phyloP scores from a whole-genome alignment of 1,140 invertebrate species.

The Drosophila orena region DNA sequence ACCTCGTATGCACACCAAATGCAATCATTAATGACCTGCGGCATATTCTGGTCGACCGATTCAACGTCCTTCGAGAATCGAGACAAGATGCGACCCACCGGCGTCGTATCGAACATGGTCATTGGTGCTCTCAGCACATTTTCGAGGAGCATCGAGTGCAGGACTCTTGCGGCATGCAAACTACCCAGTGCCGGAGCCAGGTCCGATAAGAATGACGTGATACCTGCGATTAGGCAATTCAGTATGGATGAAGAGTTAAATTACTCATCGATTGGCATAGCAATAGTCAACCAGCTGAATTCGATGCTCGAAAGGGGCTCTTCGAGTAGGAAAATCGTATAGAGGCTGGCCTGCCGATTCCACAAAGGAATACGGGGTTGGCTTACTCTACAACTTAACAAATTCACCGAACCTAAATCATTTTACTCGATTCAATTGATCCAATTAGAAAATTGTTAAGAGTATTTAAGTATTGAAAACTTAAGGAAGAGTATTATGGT shows the following conservation, averaged over 20 bases:
- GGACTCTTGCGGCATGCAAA: constrained; percentile 89
- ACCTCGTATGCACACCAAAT: constrained; percentile 93
- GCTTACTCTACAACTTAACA: neutral
- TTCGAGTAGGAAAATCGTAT: constrained; percentile 25
- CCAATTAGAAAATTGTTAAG: neutral
- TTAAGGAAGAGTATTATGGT: no score
- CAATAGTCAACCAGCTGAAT: constrained; percentile 1
- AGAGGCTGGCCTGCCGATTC: constrained; percentile 13
- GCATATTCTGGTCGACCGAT: constrained; percentile 90
- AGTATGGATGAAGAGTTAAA: constrained; percentile 40
- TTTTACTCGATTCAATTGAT: neutral
- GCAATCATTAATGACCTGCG: constrained; percentile 89
- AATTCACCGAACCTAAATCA: constrained; percentile 1
- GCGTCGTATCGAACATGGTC: constrained; percentile 95
- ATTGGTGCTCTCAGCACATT: constrained; percentile 91
- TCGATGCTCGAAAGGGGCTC: constrained; percentile 20
- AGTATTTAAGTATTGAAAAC: no score
- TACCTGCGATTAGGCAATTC: constrained; percentile 84
- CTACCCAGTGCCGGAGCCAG: constrained; percentile 90
- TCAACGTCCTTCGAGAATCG: constrained; percentile 94
- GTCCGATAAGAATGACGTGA: constrained; percentile 88
- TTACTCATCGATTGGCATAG: neutral
- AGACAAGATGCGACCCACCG: constrained; percentile 93
- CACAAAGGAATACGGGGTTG: neutral
- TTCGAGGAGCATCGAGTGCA: constrained; percentile 91